These are phyloP conservation scores for Hirtodrosophila trivittata DNA, from an alignment of 2,888 invertebrate genomes.

Conservation along the genomic window DNA sequence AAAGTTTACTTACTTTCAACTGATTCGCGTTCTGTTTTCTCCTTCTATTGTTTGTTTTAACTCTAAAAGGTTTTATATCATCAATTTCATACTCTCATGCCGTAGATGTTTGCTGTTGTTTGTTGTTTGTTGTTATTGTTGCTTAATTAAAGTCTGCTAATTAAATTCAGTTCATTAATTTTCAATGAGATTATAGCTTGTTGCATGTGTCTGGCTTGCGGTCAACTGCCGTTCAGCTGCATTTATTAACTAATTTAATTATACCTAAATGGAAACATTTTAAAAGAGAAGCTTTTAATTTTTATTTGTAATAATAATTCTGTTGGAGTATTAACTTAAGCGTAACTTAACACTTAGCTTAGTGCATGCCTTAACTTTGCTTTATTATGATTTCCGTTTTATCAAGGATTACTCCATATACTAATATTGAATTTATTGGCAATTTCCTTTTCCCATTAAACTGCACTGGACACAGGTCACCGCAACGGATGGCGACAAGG, in stretches of 20 bases:
- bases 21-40: too few species aligned
- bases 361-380: background rate
- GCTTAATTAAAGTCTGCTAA: constrained; percentile 41
- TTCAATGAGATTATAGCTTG: constrained; percentile 51
- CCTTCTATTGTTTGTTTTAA: too few species aligned
- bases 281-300: too few species aligned
- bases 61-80: too few species aligned
- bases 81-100: background rate
- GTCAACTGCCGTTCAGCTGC: constrained; percentile 33
- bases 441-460: constrained; percentile 11
- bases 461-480: constrained; percentile 89
- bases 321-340: too few species aligned
- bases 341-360: background rate
- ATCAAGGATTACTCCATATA: background rate
- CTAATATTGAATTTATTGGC: constrained; percentile 30
- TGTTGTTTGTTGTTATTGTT: background rate
- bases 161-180: constrained; percentile 62
- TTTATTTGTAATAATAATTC: too few species aligned
- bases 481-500: constrained; percentile 97
- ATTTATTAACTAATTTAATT: constrained; percentile 47
- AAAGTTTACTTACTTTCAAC: too few species aligned
- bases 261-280: constrained; percentile 1
- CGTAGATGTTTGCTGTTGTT: background rate
- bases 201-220: constrained; percentile 31
- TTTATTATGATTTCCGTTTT: background rate